phyloP scores from a whole-genome alignment of 2,113 vertebrate genomes.

The Sapayoa aenigma region DNA sequence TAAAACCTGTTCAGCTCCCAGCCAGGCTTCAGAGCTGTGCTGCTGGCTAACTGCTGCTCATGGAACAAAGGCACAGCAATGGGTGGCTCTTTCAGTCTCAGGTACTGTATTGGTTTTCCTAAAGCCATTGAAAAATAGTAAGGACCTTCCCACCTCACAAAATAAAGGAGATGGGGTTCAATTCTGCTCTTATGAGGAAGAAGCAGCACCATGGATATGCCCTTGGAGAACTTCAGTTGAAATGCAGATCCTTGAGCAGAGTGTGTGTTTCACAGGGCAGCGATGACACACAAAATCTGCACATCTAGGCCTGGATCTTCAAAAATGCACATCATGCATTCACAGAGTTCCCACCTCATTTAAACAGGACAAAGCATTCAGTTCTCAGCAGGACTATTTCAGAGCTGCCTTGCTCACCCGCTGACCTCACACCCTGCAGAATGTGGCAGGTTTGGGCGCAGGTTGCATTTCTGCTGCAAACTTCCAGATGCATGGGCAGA shows the following conservation, averaged over 20 bases:
- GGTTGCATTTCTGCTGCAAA: neutral
- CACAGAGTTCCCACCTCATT: neutral
- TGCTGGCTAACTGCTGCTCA: neutral
- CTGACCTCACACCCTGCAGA: neutral
- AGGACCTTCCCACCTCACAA: neutral
- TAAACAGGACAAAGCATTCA: neutral
- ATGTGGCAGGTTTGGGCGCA: neutral
- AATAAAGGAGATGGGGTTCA: neutral
- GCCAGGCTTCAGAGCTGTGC: neutral
- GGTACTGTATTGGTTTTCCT: neutral
- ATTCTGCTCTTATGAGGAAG: neutral
- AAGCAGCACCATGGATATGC: neutral
- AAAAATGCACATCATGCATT: neutral
- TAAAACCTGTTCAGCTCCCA: slow-evolving; percentile 40
- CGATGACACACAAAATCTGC: neutral
- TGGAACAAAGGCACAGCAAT: neutral
- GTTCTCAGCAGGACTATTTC: neutral
- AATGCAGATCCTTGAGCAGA: neutral
- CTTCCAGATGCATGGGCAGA: neutral
- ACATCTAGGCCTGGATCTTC: neutral
- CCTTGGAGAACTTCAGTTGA: neutral
- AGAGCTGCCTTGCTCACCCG: neutral
- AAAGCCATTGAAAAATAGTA: neutral
- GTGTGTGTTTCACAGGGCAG: neutral
- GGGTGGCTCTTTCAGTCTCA: neutral